Conservation (phyloP, 2,888 invertebrate genomes). For the Campopleginae sp. region DNA sequence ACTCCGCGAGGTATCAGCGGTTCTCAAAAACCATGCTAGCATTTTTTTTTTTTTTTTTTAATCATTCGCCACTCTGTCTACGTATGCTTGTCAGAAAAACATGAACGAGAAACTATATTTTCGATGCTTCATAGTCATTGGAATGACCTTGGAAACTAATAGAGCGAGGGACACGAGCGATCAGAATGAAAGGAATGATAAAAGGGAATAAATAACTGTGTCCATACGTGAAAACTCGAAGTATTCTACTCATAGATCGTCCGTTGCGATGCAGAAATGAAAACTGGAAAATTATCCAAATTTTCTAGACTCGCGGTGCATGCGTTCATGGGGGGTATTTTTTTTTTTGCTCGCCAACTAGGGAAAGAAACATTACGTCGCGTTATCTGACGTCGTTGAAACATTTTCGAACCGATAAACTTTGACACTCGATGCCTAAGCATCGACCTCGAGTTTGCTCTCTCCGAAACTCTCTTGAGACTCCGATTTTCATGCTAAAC, state of each 20-base stretch:
- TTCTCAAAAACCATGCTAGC: constrained; percentile 43
- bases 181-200: background rate
- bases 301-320: constrained; percentile 38
- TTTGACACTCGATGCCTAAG: constrained; percentile 39
- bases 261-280: constrained; percentile 50
- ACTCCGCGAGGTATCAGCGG: constrained; percentile 44
- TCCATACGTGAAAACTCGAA: constrained; percentile 73
- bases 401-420: constrained; percentile 62
- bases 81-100: no score
- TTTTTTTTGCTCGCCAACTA: background rate
- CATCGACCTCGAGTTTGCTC: constrained; percentile 9
- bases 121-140: background rate
- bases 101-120: no score
- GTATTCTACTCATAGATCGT: constrained; percentile 72
- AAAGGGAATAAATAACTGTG: background rate
- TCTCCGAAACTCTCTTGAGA: background rate
- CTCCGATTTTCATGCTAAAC: constrained; percentile 11
- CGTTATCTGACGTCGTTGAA: constrained; percentile 55
- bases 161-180: background rate
- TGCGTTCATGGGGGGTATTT: constrained; percentile 28
- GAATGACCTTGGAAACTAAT: background rate
- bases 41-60: background rate
- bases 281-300: constrained; percentile 65
- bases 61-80: background rate
- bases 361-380: constrained; percentile 9